These are phyloP conservation scores for Taurulus bubalis DNA, from an alignment of 2,113 vertebrate genomes.

Conservation along the genomic window DNA sequence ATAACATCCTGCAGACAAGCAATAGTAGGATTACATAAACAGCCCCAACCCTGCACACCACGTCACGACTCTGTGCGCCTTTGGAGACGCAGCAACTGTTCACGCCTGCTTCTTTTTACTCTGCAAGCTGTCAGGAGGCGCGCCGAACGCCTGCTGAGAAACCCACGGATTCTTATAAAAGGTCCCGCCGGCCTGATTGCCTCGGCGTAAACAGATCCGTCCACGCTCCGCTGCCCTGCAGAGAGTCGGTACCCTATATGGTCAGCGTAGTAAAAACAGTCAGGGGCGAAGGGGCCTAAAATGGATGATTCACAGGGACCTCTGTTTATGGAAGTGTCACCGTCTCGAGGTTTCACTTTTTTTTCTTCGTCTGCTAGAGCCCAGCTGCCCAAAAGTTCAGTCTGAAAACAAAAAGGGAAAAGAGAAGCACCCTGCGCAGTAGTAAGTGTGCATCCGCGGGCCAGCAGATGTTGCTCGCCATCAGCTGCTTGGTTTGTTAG, in stretches of 20 bases:
- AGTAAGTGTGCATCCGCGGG: background rate
- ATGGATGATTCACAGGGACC: constrained; percentile 75
- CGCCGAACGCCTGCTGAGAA: constrained; percentile 68
- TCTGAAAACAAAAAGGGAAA: constrained; percentile 9
- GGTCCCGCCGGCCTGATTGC: constrained; percentile 78
- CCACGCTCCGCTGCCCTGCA: constrained; percentile 65
- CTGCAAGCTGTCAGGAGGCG: constrained; percentile 79
- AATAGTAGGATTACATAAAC: constrained; percentile 88
- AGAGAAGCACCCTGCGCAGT: background rate
- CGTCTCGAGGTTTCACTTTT: constrained; percentile 68
- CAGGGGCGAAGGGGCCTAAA: constrained; percentile 71
- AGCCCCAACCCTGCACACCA: constrained; percentile 41
- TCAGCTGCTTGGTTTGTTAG: constrained; percentile 47
- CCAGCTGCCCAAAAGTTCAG: constrained; percentile 63
- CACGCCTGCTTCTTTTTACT: constrained; percentile 82
- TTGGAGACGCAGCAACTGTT: constrained; percentile 82
- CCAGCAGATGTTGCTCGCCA: constrained; percentile 60
- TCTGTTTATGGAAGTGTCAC: constrained; percentile 77
- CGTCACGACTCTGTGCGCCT: constrained; percentile 53
- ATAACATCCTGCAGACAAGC: constrained; percentile 76
- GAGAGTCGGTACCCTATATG: constrained; percentile 80
- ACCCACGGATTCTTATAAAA: constrained; percentile 74
- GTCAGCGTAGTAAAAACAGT: constrained; percentile 79
- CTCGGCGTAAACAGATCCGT: constrained; percentile 75
- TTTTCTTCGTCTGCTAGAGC: constrained; percentile 23